These are phyloP conservation scores for Nymphalis io DNA, from an alignment of 1,140 invertebrate species.

Conservation along the genomic window DNA sequence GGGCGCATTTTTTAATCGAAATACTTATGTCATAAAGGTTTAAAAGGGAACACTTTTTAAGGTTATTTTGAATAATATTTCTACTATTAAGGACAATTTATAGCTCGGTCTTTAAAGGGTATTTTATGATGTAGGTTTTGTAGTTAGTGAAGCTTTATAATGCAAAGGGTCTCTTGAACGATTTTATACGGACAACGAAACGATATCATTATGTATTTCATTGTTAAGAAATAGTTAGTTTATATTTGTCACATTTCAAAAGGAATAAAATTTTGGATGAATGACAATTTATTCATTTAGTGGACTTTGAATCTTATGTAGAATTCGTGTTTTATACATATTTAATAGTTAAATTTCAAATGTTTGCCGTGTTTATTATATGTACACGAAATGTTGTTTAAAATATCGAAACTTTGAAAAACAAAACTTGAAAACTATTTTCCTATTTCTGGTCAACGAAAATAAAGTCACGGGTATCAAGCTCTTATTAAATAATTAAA, in stretches of 20 bases:
- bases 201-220: constrained; percentile 41
- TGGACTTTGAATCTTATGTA: no score
- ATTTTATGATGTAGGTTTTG: constrained; percentile 74
- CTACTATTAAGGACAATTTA: constrained; percentile 75
- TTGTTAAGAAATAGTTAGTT: constrained; percentile 27
- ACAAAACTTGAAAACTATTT: no score
- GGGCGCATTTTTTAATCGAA: constrained; percentile 57
- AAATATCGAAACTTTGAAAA: no score
- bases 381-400: no score
- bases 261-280: constrained; percentile 1
- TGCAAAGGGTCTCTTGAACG: constrained; percentile 49
- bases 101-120: constrained; percentile 65
- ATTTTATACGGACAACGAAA: constrained; percentile 53
- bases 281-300: neutral
- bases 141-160: constrained; percentile 54
- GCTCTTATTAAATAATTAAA: neutral
- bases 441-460: neutral
- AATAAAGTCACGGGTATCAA: neutral
- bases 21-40: constrained; percentile 67
- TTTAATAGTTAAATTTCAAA: no score
- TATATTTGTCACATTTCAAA: constrained; percentile 22
- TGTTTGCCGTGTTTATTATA: no score
- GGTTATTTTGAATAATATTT: constrained; percentile 65
- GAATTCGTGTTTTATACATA: no score
- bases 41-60: constrained; percentile 65